These are phyloP conservation scores for Clarias batrachus DNA, from an alignment of 2,113 vertebrate species.

Conservation along the genomic window DNA sequence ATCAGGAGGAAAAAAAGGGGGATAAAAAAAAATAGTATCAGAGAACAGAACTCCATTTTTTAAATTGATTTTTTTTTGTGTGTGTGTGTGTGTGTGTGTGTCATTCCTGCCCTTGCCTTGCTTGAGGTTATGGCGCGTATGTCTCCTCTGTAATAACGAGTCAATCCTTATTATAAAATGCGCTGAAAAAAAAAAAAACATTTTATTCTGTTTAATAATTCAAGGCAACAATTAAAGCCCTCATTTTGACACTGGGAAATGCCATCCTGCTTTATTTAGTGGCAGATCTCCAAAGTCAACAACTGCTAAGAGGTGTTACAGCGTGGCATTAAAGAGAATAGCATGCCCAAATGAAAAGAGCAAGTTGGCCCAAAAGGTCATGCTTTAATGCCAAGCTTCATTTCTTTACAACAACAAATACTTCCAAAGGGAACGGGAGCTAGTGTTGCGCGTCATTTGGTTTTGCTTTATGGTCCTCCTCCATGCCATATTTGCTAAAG, in stretches of 20 bases:
- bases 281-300: background rate
- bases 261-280: background rate
- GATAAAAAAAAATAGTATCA: background rate
- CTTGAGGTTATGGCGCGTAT: background rate
- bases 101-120: background rate
- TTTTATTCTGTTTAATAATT: conserved; percentile 11
- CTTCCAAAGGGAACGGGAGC: background rate
- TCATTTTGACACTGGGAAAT: background rate
- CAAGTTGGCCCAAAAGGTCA: background rate
- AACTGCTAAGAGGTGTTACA: background rate
- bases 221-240: conserved; percentile 2
- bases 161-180: background rate
- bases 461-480: conserved; percentile 1
- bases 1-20: background rate
- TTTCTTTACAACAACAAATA: background rate
- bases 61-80: background rate
- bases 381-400: background rate
- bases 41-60: background rate
- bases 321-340: background rate
- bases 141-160: background rate
- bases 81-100: background rate
- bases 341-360: background rate
- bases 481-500: background rate
- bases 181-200: background rate
- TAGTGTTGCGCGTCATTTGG: background rate